These are phyloP conservation scores for Heliconius melpomene DNA, from an alignment of 1,140 invertebrate genomes.

Conservation along the genomic window DNA sequence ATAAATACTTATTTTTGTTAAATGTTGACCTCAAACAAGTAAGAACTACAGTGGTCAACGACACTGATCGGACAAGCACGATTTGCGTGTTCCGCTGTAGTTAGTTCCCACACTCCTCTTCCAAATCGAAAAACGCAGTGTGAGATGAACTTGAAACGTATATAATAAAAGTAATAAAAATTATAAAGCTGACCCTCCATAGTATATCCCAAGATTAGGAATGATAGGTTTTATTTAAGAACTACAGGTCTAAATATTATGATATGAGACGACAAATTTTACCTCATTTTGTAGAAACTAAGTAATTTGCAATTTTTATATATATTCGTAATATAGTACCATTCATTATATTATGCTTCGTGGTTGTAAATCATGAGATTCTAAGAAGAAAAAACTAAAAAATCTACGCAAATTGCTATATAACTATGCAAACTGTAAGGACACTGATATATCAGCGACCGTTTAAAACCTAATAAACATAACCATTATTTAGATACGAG, in stretches of 20 bases:
- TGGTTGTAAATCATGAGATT: too few species aligned
- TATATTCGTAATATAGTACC: too few species aligned
- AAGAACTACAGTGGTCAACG: constrained; percentile 1
- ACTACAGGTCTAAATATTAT: too few species aligned
- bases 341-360: too few species aligned
- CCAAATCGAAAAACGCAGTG: constrained; percentile 3
- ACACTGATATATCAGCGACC: background rate
- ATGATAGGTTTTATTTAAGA: background rate
- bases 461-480: constrained; percentile 6
- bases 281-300: too few species aligned
- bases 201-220: background rate
- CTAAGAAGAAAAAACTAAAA: too few species aligned
- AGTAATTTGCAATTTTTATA: too few species aligned
- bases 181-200: too few species aligned
- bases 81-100: constrained; percentile 13
- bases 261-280: too few species aligned
- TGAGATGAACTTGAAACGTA: background rate
- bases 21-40: constrained; percentile 1
- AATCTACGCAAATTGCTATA: too few species aligned
- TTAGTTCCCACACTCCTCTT: constrained; percentile 1
- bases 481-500: background rate
- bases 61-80: constrained; percentile 13
- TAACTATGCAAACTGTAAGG: background rate
- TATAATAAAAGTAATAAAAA: background rate
- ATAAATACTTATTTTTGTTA: background rate